Conservation (phyloP, 2,888 invertebrate species). For the Mythimna loreyi region DNA sequence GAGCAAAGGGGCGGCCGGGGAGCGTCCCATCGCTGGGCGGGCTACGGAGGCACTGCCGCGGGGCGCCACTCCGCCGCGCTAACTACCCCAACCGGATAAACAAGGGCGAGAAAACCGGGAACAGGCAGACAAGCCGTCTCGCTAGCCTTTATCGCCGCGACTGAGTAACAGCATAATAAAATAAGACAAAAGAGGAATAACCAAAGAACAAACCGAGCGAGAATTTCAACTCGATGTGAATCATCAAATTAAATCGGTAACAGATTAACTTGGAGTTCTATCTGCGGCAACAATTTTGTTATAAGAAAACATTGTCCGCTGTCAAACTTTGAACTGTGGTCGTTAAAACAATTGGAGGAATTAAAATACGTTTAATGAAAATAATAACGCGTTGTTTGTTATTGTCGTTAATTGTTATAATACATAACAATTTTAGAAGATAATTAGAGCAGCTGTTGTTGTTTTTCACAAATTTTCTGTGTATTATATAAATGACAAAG, state of each 20-base stretch:
- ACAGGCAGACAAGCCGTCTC: conserved; percentile 90
- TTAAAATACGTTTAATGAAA: conserved; percentile 28
- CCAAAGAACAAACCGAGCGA: conserved; percentile 72
- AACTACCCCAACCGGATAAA: conserved; percentile 88
- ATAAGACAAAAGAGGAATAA: conserved; percentile 87
- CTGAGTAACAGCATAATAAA: conserved; percentile 85
- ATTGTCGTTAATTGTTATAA: conserved; percentile 6
- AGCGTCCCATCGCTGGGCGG: conserved; percentile 86
- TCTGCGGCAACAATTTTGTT: conserved; percentile 62
- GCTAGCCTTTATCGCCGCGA: conserved; percentile 83
- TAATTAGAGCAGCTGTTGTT: background rate
- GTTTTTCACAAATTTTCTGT: background rate
- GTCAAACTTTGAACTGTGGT: conserved; percentile 51
- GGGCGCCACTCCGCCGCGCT: conserved; percentile 81
- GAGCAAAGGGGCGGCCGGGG: conserved; percentile 73
- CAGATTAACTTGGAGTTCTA: conserved; percentile 66
- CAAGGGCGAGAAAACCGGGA: conserved; percentile 88
- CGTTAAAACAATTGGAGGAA: conserved; percentile 26
- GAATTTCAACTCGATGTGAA: conserved; percentile 66
- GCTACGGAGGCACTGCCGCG: conserved; percentile 84
- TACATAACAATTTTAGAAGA: background rate
- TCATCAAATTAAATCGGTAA: conserved; percentile 69
- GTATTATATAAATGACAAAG: too few relatives aligned
- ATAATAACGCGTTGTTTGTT: conserved; percentile 20
- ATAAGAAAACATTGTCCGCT: conserved; percentile 64